Conservation (phyloP, 2,113 vertebrate species). For the Nicator chloris region DNA sequence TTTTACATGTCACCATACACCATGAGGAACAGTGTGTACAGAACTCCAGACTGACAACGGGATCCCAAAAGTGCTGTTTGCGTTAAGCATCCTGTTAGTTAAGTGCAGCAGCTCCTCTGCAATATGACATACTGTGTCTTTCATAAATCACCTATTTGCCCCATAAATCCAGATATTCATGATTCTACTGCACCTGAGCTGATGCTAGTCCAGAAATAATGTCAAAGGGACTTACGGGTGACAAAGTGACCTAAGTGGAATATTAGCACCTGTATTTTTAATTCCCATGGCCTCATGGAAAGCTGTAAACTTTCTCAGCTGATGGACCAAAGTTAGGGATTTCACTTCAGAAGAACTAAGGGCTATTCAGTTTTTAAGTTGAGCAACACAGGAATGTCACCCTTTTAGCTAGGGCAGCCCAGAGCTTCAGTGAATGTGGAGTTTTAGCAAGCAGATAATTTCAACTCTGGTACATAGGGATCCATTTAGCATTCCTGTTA, state of each 20-base stretch:
- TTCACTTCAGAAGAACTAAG: neutral
- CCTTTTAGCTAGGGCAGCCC: neutral
- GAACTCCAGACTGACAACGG: neutral
- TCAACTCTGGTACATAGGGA: neutral
- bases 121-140: neutral
- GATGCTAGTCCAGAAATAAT: neutral
- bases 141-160: neutral
- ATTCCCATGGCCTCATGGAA: neutral
- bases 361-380: neutral
- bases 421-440: neutral
- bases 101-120: neutral
- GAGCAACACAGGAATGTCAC: neutral
- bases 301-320: neutral
- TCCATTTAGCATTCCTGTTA: neutral
- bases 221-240: neutral
- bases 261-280: neutral
- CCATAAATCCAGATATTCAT: neutral
- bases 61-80: neutral
- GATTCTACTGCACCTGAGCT: neutral
- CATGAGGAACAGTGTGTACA: neutral
- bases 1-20: neutral
- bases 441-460: neutral
- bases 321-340: neutral
- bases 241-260: neutral
- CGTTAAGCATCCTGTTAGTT: neutral